Evolutionary conservation across 2,113 vertebrate genomes (phyloP).

Genomic region (Empidonax traillii): DNA sequence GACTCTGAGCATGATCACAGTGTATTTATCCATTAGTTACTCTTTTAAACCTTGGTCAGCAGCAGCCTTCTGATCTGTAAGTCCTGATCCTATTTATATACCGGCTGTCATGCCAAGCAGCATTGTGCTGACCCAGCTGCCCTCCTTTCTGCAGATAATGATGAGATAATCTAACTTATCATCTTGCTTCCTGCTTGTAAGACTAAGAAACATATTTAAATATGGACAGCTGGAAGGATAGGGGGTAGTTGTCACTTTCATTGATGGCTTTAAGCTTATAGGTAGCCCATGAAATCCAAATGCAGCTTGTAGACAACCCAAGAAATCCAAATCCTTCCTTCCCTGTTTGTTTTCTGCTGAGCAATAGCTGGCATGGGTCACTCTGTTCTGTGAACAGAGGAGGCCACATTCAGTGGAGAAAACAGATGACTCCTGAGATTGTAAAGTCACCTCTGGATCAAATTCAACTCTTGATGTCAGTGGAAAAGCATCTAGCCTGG

Average conservation of each 20-base stretch:
- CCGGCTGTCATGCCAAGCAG: neutral
- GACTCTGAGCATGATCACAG: neutral
- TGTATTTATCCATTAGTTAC: neutral
- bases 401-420: neutral
- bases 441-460: neutral
- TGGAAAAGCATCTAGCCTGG: neutral
- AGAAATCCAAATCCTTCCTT: neutral
- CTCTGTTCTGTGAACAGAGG: neutral
- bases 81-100: conserved; percentile 5
- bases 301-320: neutral
- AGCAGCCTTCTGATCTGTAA: neutral
- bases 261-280: neutral
- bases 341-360: neutral
- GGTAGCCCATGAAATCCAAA: neutral
- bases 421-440: neutral
- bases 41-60: neutral
- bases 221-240: neutral
- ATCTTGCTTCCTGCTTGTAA: conserved; percentile 2
- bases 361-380: neutral
- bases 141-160: neutral
- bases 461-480: neutral
- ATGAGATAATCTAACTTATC: conserved; percentile 23
- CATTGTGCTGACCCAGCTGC: neutral
- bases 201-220: neutral
- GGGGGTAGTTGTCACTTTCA: neutral